These are phyloP conservation scores for Apis dorsata DNA, from an alignment of 1,140 invertebrate species.

Conservation along the genomic window DNA sequence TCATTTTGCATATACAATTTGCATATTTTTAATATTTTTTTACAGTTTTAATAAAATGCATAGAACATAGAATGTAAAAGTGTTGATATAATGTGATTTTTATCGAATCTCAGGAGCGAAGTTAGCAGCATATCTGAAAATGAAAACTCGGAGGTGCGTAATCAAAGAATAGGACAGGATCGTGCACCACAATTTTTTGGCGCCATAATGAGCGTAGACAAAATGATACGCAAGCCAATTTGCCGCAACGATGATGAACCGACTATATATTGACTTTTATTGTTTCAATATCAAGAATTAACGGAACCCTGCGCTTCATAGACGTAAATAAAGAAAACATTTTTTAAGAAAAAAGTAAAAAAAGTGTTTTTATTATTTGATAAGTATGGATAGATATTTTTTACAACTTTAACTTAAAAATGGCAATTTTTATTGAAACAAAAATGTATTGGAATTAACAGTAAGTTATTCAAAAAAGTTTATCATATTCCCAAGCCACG, in stretches of 20 bases:
- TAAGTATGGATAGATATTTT: too few relatives aligned
- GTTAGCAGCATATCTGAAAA: slow-evolving; percentile 44
- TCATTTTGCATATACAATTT: too few relatives aligned
- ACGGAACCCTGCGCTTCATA: background rate
- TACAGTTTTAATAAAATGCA: too few relatives aligned
- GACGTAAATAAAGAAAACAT: background rate
- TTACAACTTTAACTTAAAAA: too few relatives aligned
- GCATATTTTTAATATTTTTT: too few relatives aligned
- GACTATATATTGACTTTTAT: slow-evolving; percentile 67
- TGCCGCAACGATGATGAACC: slow-evolving; percentile 68
- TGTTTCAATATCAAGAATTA: background rate
- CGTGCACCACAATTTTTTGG: slow-evolving; percentile 55
- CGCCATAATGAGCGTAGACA: slow-evolving; percentile 8
- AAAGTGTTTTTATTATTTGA: background rate
- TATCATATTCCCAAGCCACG: too few relatives aligned
- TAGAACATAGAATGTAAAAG: too few relatives aligned
- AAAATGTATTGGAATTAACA: too few relatives aligned
- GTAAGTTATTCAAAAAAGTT: background rate
- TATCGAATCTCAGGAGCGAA: slow-evolving; percentile 60
- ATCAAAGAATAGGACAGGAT: slow-evolving; percentile 56
- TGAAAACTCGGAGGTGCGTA: slow-evolving; percentile 25
- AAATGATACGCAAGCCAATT: slow-evolving; percentile 65
- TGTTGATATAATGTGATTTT: background rate
- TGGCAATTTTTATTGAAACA: too few relatives aligned
- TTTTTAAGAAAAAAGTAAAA: background rate